Conservation (phyloP, 1,140 invertebrate species). For the Lasioglossum albipes region DNA sequence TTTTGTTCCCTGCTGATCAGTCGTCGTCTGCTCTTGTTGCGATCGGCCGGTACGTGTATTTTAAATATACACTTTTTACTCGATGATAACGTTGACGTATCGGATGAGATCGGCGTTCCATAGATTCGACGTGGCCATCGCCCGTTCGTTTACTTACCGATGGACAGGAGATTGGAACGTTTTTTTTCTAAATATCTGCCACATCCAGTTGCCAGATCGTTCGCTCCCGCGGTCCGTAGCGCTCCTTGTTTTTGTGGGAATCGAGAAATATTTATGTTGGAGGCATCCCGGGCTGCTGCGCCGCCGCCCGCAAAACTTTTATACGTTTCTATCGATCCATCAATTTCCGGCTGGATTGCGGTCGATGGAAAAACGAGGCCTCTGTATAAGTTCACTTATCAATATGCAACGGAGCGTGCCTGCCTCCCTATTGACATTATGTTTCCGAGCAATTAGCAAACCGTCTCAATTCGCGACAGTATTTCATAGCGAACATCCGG, state of each 20-base stretch:
- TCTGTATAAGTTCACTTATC: conserved; percentile 8
- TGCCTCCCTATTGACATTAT: neutral
- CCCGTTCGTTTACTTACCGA: conserved; percentile 15
- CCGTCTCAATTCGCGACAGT: neutral
- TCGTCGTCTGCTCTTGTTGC: neutral
- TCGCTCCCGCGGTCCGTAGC: neutral
- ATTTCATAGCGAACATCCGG: no score
- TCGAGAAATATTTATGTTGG: conserved; percentile 3
- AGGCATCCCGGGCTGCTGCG: neutral
- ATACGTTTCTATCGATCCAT: neutral
- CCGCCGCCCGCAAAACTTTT: neutral
- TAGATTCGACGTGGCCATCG: neutral
- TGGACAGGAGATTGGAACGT: conserved; percentile 20
- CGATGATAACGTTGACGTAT: neutral
- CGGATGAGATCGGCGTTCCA: neutral
- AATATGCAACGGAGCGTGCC: neutral
- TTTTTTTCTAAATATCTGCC: conserved; percentile 10
- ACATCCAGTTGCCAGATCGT: conserved; percentile 3
- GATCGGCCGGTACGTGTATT: conserved; percentile 1
- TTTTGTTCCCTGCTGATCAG: no score
- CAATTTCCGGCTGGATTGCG: neutral
- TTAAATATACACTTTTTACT: neutral
- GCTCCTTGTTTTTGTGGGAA: neutral
- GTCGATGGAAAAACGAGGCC: neutral
- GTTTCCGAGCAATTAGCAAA: no score